phyloP scores from a whole-genome alignment of 2,797 vertebrate genomes.

The Telmatherina bonti region DNA sequence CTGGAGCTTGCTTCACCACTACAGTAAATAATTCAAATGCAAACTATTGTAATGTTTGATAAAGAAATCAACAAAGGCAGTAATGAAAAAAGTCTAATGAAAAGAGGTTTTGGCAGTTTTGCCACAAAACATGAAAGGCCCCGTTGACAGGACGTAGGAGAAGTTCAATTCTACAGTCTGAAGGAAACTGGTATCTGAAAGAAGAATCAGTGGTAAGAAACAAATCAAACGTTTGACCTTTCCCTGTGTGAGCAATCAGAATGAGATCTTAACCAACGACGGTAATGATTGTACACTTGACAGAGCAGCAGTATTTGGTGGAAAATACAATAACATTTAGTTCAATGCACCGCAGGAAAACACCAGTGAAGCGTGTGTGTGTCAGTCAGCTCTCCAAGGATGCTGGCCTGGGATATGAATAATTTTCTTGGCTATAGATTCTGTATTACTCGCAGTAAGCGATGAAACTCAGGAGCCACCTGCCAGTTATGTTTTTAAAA shows the following conservation, averaged over 20 bases:
- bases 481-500: not conserved
- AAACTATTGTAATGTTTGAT: not conserved
- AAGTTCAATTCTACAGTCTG: not conserved
- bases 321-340: slow-evolving; percentile 32
- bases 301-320: slow-evolving; percentile 27
- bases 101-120: not conserved
- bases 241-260: not conserved
- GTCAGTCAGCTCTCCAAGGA: not conserved
- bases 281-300: slow-evolving; percentile 20
- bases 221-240: not conserved
- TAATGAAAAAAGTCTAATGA: slow-evolving; percentile 14
- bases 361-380: not conserved
- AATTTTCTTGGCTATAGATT: not conserved
- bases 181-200: not conserved
- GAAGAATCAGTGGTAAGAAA: not conserved
- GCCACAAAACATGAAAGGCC: slow-evolving; percentile 11
- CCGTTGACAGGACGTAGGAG: not conserved
- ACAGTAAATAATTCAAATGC: not conserved
- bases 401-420: slow-evolving; percentile 27
- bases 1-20: not conserved
- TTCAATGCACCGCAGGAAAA: slow-evolving; percentile 27
- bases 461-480: not conserved
- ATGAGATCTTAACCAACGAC: not conserved
- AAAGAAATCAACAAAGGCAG: slow-evolving; percentile 11
- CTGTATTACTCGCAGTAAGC: not conserved